Evolutionary conservation across 2,888 invertebrate species (phyloP).

Genomic region (Erannis defoliaria): DNA sequence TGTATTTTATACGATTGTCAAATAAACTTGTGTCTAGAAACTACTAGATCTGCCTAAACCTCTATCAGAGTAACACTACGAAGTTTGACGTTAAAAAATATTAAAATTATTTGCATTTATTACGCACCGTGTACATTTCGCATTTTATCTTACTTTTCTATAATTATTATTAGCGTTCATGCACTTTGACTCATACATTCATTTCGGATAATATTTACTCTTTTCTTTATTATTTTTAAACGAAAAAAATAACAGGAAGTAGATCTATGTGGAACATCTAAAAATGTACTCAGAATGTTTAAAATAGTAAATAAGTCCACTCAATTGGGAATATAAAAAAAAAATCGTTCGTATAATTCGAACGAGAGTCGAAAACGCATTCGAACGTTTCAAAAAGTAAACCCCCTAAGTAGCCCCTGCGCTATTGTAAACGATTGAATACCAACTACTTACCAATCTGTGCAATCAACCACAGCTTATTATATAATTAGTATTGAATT

Average conservation of each 20-base stretch:
- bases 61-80: slow-evolving; percentile 1
- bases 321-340: no score
- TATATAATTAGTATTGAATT: background rate
- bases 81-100: slow-evolving; percentile 7
- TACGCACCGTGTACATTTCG: slow-evolving; percentile 23
- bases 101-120: slow-evolving; percentile 36
- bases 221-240: background rate
- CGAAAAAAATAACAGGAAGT: no score
- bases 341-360: no score
- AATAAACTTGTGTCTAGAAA: background rate
- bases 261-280: no score
- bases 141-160: slow-evolving; percentile 1
- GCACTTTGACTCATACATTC: background rate
- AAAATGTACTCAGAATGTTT: background rate
- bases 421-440: background rate
- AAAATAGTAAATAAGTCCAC: no score
- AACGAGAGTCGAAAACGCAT: no score
- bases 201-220: slow-evolving; percentile 4
- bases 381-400: no score
- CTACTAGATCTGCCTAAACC: background rate
- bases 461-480: background rate
- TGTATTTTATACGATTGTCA: no score
- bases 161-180: background rate
- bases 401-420: no score
- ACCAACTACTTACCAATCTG: background rate